These are phyloP conservation scores for Hirtodrosophila alboralis DNA, from an alignment of 2,888 invertebrate species.

Conservation along the genomic window DNA sequence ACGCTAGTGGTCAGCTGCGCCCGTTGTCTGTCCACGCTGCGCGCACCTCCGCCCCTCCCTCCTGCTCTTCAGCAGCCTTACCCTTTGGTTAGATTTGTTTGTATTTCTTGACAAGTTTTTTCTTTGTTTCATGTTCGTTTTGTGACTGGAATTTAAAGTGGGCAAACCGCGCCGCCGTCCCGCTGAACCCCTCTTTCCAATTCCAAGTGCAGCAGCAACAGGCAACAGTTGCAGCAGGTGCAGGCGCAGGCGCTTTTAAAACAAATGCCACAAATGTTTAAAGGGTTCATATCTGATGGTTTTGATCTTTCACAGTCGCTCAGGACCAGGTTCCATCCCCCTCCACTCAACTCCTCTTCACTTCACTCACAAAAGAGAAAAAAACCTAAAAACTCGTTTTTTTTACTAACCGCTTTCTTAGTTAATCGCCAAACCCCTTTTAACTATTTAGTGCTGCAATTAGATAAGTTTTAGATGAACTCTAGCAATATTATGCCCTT, in stretches of 20 bases:
- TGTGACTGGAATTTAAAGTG: constrained; percentile 69
- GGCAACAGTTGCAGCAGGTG: constrained; percentile 36
- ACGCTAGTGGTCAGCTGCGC: constrained; percentile 46
- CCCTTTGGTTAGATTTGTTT: constrained; percentile 65
- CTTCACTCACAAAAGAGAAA: too few relatives aligned
- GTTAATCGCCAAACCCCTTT: constrained; percentile 13
- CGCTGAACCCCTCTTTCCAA: not conserved
- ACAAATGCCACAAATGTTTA: constrained; percentile 61
- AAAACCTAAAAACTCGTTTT: constrained; percentile 21
- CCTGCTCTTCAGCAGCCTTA: not conserved
- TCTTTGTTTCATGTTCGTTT: constrained; percentile 53
- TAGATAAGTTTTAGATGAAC: constrained; percentile 11
- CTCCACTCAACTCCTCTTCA: too few relatives aligned
- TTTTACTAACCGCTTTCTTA: constrained; percentile 5
- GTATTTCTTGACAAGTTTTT: constrained; percentile 61
- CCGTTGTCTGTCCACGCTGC: too few relatives aligned
- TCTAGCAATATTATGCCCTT: not conserved
- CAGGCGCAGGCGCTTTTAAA: constrained; percentile 65
- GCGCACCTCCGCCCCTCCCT: not conserved
- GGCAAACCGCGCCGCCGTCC: constrained; percentile 15
- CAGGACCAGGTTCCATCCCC: too few relatives aligned
- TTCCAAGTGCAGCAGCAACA: constrained; percentile 22
- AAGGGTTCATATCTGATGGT: constrained; percentile 37
- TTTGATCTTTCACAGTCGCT: constrained; percentile 34
- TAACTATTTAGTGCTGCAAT: constrained; percentile 8